Percentiles rank a stretch among this genome's conserved stretches.
These are phyloP conservation scores for human DNA, from an alignment of 2,113 vertebrate genomes.

Conservation along the genomic window GRCh38 chr16:66068501-66069000, in stretches of 20 bases:
- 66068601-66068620: no score
- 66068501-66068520: no score
- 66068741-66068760: background rate
- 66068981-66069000: background rate
- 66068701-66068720: no score
- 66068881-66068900: background rate
- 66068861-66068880: background rate
- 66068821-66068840: background rate
- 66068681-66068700: no score
- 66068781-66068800: background rate
- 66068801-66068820: background rate
- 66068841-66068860: background rate
- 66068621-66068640: no score
- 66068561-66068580: no score
- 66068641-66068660: no score
- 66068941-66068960: background rate
- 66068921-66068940: background rate
- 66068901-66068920: background rate
- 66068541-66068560: no score
- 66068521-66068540: no score
- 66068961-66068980: background rate
- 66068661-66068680: no score
- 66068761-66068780: background rate
- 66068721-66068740: no score
- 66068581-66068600: no score